Percentiles rank a stretch among this genome's conserved stretches.
phyloP scores from a whole-genome alignment of 2,113 vertebrate genomes.

The Phrynocephalus versicolor region DNA sequence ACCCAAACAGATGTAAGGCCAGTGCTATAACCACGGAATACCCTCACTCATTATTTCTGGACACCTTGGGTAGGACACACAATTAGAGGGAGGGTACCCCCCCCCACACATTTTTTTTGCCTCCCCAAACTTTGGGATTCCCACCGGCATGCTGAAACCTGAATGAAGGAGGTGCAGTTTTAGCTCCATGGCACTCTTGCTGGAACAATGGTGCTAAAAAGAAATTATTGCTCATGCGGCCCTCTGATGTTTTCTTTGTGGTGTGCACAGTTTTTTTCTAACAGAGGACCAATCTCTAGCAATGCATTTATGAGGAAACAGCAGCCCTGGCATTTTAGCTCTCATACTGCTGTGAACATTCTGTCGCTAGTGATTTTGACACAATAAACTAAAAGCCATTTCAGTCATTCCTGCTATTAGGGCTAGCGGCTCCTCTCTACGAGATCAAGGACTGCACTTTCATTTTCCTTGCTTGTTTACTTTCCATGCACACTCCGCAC shows the following conservation, averaged over 20 bases:
- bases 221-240: conserved; percentile 54
- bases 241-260: conserved; percentile 55
- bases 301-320: conserved; percentile 56
- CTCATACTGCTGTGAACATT: conserved; percentile 65
- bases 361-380: conserved; percentile 66
- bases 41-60: neutral
- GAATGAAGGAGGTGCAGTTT: neutral
- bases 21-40: no score
- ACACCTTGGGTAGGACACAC: neutral
- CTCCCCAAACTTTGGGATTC: neutral
- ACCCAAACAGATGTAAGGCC: neutral
- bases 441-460: neutral
- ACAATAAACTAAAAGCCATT: conserved; percentile 57
- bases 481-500: conserved; percentile 74
- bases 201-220: neutral
- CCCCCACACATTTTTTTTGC: neutral
- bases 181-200: conserved; percentile 2
- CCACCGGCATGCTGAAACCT: neutral
- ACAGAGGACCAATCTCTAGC: conserved; percentile 59
- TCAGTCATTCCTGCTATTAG: conserved; percentile 51
- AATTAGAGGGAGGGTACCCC: neutral
- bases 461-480: conserved; percentile 64
- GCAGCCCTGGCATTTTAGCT: conserved; percentile 61
- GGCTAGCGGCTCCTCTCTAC: conserved; percentile 36
- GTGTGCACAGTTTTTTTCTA: conserved; percentile 63